These are phyloP conservation scores for Pituophis catenifer DNA, from an alignment of 2,113 vertebrate species.

Conservation along the genomic window DNA sequence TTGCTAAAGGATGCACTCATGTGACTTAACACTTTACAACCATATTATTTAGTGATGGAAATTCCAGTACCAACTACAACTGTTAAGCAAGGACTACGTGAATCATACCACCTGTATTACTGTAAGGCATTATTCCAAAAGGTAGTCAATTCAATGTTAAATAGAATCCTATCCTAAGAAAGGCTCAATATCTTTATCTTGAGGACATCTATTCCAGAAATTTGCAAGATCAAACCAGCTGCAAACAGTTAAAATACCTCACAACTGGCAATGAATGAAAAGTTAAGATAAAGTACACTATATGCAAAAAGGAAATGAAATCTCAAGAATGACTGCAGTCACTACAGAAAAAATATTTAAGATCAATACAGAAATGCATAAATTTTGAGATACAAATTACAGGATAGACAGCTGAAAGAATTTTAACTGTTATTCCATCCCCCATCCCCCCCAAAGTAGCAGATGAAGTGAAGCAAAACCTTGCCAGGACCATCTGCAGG, in stretches of 20 bases:
- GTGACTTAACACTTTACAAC: background rate
- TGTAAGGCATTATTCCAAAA: background rate
- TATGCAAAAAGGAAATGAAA: background rate
- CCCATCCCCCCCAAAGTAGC: background rate
- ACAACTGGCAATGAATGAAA: background rate
- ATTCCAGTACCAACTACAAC: background rate
- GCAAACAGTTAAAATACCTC: background rate
- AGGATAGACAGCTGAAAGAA: background rate
- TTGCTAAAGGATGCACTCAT: background rate
- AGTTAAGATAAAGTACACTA: background rate
- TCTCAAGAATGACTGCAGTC: background rate
- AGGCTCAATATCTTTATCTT: background rate
- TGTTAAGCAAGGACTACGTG: background rate
- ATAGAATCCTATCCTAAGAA: background rate
- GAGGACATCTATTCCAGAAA: background rate
- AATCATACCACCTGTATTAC: background rate
- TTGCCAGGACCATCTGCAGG: background rate
- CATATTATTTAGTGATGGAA: background rate
- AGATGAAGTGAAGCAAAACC: background rate
- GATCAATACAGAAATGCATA: background rate
- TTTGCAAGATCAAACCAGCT: background rate
- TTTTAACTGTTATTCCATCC: background rate
- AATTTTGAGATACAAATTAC: background rate
- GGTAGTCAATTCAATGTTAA: background rate
- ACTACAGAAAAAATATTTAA: background rate